These are phyloP conservation scores for Athene cunicularia DNA, from an alignment of 2,113 vertebrate genomes.

Conservation along the genomic window DNA sequence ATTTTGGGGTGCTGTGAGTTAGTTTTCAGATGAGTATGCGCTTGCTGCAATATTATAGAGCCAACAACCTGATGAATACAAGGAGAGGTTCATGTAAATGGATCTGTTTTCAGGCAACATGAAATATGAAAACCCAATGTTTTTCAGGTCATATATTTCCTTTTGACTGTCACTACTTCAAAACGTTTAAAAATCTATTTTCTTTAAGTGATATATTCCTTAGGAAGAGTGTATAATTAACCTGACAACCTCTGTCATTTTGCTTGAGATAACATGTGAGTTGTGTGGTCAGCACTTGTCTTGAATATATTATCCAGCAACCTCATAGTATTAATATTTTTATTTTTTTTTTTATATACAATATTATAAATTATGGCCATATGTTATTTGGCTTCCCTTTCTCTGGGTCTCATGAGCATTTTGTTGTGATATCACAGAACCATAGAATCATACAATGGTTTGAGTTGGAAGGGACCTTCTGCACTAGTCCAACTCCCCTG, in stretches of 20 bases:
- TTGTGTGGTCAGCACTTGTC: not conserved
- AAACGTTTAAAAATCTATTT: not conserved
- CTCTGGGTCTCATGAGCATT: not conserved
- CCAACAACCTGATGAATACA: not conserved
- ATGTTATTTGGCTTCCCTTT: not conserved
- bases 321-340: fast-evolving
- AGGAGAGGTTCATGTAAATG: not conserved
- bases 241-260: not conserved
- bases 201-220: not conserved
- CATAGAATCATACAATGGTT: not conserved
- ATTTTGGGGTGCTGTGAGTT: not conserved
- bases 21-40: not conserved
- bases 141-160: not conserved
- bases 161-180: not conserved
- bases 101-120: not conserved
- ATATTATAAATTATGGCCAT: not conserved
- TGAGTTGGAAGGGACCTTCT: not conserved
- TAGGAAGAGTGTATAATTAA: not conserved
- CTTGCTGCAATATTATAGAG: not conserved
- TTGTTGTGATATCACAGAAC: not conserved
- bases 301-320: not conserved
- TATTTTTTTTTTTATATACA: not conserved
- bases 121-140: not conserved
- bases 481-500: fast-evolving
- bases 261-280: not conserved